Conservation (phyloP, 1,140 invertebrate genomes). For the Nephila pilipes region DNA sequence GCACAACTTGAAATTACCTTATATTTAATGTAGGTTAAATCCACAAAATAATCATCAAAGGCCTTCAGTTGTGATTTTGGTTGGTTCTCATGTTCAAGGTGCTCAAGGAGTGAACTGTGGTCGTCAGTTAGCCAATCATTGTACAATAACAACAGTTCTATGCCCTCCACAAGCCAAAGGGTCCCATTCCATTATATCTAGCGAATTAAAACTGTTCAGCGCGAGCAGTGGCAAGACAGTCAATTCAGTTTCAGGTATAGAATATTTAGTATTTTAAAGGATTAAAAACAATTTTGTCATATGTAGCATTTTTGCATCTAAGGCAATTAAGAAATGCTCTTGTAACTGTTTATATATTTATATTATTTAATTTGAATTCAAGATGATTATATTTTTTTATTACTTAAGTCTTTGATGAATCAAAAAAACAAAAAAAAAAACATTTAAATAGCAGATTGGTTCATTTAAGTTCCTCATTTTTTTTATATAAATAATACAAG, state of each 20-base stretch:
- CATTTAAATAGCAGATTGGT: too few relatives aligned
- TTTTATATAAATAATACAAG: too few relatives aligned
- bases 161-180: constrained; percentile 80
- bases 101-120: constrained; percentile 87
- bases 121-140: constrained; percentile 90
- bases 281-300: too few relatives aligned
- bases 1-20: too few relatives aligned
- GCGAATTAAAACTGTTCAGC: constrained; percentile 86
- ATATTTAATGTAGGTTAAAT: constrained; percentile 83
- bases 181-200: constrained; percentile 77
- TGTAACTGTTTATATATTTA: too few relatives aligned
- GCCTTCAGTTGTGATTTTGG: constrained; percentile 89
- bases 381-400: too few relatives aligned
- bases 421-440: too few relatives aligned
- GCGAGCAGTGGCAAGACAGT: constrained; percentile 84
- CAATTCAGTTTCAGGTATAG: constrained; percentile 82
- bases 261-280: not conserved
- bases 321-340: too few relatives aligned
- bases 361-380: too few relatives aligned
- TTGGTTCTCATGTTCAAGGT: constrained; percentile 88
- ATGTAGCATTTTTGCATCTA: too few relatives aligned
- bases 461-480: too few relatives aligned
- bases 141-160: constrained; percentile 87
- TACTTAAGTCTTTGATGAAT: too few relatives aligned
- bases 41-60: constrained; percentile 91